These are phyloP conservation scores for Poeciliopsis turrubarensis DNA, from an alignment of 2,113 vertebrate genomes.

Conservation along the genomic window DNA sequence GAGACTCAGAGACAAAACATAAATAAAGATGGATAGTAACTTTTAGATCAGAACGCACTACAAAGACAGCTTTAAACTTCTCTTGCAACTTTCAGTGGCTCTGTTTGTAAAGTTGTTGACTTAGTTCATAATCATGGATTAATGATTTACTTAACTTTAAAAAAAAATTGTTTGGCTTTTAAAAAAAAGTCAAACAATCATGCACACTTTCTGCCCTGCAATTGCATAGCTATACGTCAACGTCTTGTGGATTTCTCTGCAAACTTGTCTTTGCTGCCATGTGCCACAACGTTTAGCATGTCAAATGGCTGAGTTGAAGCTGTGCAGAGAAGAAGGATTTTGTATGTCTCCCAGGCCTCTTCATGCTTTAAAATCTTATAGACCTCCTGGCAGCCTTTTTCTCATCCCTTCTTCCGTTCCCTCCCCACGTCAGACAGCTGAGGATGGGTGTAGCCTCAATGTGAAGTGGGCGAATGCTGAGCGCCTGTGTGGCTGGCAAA, in stretches of 20 bases:
- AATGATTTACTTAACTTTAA: too few species aligned
- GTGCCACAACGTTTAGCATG: neutral
- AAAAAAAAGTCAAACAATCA: neutral
- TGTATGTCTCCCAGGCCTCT: conserved; percentile 13
- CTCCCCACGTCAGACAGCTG: conserved; percentile 37
- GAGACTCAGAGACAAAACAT: neutral
- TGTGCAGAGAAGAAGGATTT: conserved; percentile 10
- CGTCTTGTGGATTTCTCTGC: neutral
- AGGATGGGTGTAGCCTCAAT: conserved; percentile 52
- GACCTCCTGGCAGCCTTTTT: conserved; percentile 18
- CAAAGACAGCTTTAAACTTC: neutral
- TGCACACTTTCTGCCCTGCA: neutral
- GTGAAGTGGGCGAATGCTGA: conserved; percentile 41
- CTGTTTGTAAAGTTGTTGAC: neutral
- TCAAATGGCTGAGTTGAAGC: conserved; percentile 2
- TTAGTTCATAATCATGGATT: neutral
- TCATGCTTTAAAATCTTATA: conserved; percentile 18
- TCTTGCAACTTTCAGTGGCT: neutral
- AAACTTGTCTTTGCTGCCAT: conserved; percentile 2
- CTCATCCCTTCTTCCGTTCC: conserved; percentile 22
- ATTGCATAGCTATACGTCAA: neutral
- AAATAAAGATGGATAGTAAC: neutral
- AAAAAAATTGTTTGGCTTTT: too few species aligned
- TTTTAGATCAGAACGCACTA: neutral
- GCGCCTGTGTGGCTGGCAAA: conserved; percentile 45